These are phyloP conservation scores for Heterocephalus glaber DNA, from an alignment of 2,113 vertebrate genomes.

Conservation along the genomic window DNA sequence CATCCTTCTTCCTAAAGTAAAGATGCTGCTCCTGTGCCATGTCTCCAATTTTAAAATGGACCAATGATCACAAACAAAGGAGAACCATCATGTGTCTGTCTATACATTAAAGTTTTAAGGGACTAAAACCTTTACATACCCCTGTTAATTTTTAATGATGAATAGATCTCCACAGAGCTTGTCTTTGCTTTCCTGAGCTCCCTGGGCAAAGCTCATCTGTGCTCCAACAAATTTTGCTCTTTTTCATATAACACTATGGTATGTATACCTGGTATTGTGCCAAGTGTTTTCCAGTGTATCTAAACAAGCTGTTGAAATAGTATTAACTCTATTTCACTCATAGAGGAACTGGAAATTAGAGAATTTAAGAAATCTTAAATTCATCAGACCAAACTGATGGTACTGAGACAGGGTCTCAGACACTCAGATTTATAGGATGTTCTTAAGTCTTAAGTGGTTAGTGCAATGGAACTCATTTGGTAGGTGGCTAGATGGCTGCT, in stretches of 20 bases:
- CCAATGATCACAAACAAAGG: slow-evolving; percentile 16
- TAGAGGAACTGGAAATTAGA: background rate
- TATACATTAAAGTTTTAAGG: background rate
- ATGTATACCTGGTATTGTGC: background rate
- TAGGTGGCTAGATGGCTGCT: background rate
- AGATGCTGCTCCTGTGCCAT: background rate
- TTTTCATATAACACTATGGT: background rate
- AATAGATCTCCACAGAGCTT: background rate
- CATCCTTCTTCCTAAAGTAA: background rate
- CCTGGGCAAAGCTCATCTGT: background rate
- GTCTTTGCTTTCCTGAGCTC: background rate
- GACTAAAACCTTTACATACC: background rate
- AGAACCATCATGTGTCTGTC: background rate
- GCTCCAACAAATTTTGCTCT: rapidly evolving
- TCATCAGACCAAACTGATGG: background rate
- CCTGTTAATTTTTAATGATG: background rate
- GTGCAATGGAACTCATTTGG: background rate
- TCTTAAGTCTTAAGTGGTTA: background rate
- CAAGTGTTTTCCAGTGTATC: background rate
- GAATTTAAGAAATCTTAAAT: background rate
- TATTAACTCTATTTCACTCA: background rate
- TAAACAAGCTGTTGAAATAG: background rate
- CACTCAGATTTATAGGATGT: too few relatives aligned
- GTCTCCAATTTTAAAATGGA: background rate
- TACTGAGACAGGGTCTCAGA: background rate